Evolutionary conservation across 2,797 vertebrate species (phyloP).

Genomic region (Aulostomus chinensis): DNA sequence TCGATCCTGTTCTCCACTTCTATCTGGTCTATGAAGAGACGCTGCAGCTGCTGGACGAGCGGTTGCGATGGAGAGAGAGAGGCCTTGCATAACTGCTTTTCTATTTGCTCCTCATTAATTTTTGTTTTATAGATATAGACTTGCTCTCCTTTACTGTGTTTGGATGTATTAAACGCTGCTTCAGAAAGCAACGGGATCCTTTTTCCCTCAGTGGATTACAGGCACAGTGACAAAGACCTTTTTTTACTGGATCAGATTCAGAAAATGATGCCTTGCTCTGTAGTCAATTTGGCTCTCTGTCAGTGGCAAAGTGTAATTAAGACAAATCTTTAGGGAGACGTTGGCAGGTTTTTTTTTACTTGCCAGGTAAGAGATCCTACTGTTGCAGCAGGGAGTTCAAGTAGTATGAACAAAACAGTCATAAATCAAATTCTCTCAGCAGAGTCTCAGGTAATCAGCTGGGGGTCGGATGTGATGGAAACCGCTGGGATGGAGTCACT

Average conservation of each 20-base stretch:
- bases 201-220: neutral
- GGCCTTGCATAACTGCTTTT: too few species aligned
- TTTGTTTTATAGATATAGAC: too few species aligned
- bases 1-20: too few species aligned
- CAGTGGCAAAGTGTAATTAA: conserved; percentile 25
- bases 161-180: neutral
- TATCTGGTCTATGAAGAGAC: too few species aligned
- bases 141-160: too few species aligned
- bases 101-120: too few species aligned
- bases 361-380: conserved; percentile 17
- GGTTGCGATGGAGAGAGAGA: too few species aligned
- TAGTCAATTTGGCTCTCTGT: conserved; percentile 26
- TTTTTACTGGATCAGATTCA: conserved; percentile 29
- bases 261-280: conserved; percentile 14
- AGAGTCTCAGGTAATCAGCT: conserved; percentile 59
- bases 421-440: conserved; percentile 67
- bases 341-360: conserved; percentile 6
- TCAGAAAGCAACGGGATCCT: neutral
- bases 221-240: neutral
- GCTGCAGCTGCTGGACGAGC: too few species aligned
- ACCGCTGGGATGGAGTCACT: conserved; percentile 56
- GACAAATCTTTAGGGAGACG: conserved; percentile 37
- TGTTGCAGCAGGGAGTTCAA: conserved; percentile 24
- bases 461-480: conserved; percentile 44
- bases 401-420: conserved; percentile 58